Evolutionary conservation across 2,888 invertebrate species (phyloP).

Genomic region (Tubiluchus corallicola): DNA sequence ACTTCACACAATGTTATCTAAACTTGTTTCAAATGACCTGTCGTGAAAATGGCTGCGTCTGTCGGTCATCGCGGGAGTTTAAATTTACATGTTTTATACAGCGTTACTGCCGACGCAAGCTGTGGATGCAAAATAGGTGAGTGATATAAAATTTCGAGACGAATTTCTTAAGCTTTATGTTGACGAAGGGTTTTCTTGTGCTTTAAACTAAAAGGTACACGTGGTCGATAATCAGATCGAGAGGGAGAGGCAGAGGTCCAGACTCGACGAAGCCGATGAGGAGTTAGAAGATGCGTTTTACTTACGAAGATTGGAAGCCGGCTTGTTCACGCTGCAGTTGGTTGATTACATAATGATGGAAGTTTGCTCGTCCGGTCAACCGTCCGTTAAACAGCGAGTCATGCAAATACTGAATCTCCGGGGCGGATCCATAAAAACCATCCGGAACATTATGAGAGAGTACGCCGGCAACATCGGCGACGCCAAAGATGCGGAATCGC

Average conservation of each 20-base stretch:
- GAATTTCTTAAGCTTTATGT: too few species aligned
- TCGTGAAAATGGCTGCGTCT: too few species aligned
- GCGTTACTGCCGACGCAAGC: too few species aligned
- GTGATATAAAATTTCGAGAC: too few species aligned
- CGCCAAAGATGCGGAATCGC: constrained; percentile 51
- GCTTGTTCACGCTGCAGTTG: constrained; percentile 85
- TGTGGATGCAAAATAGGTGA: too few species aligned
- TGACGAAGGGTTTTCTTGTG: too few species aligned
- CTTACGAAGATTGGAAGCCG: constrained; percentile 69
- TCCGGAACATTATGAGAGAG: constrained; percentile 82
- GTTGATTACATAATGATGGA: constrained; percentile 56
- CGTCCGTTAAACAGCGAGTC: constrained; percentile 52
- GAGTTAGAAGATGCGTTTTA: constrained; percentile 69
- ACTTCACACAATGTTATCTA: too few species aligned
- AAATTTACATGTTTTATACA: too few species aligned
- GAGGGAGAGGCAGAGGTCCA: constrained; percentile 25
- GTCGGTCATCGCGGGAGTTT: too few species aligned
- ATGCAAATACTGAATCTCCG: constrained; percentile 70
- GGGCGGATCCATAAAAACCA: constrained; percentile 75
- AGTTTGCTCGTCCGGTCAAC: constrained; percentile 33
- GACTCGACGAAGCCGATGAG: constrained; percentile 39
- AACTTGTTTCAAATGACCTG: too few species aligned
- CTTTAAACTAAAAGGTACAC: too few species aligned
- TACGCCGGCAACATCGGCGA: constrained; percentile 90
- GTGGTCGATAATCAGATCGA: constrained; percentile 58